Evolutionary conservation across 53 echinoderm and acorn worm species (phyloP).

Genomic region (Henricia sp.): DNA sequence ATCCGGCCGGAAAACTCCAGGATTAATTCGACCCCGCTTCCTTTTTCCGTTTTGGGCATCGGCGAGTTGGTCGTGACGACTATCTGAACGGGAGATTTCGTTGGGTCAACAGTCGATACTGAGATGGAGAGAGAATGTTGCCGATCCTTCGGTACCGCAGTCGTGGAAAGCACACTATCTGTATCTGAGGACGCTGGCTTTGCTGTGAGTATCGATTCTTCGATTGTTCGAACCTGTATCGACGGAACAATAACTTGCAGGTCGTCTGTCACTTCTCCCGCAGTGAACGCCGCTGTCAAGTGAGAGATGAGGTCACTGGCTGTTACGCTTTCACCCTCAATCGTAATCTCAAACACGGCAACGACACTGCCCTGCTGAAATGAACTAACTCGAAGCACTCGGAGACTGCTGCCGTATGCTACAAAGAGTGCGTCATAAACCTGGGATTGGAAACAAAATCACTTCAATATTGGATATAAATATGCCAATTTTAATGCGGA

Average conservation of each 20-base stretch:
- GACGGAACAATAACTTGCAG: background rate
- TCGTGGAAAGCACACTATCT: background rate
- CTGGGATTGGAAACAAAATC: background rate
- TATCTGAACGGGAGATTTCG: background rate
- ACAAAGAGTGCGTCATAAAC: background rate
- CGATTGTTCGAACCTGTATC: background rate
- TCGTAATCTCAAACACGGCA: background rate
- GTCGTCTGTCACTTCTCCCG: background rate
- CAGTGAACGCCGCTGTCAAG: background rate
- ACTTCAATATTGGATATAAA: background rate
- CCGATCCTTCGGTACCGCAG: background rate
- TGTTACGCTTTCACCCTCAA: background rate
- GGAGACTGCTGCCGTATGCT: background rate
- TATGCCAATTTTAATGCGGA: background rate
- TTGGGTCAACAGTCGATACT: slow-evolving; percentile 22
- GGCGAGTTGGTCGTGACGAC: background rate
- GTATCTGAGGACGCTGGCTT: background rate
- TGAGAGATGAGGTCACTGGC: slow-evolving; percentile 1
- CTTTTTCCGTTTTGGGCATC: background rate
- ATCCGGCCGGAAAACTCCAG: slow-evolving; percentile 22
- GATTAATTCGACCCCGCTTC: background rate
- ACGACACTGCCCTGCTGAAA: background rate
- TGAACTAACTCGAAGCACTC: background rate
- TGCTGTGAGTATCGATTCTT: background rate
- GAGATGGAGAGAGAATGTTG: background rate